Evolutionary conservation across 2,797 vertebrate genomes (phyloP).

Genomic region (Micrastur ruficollis): DNA sequence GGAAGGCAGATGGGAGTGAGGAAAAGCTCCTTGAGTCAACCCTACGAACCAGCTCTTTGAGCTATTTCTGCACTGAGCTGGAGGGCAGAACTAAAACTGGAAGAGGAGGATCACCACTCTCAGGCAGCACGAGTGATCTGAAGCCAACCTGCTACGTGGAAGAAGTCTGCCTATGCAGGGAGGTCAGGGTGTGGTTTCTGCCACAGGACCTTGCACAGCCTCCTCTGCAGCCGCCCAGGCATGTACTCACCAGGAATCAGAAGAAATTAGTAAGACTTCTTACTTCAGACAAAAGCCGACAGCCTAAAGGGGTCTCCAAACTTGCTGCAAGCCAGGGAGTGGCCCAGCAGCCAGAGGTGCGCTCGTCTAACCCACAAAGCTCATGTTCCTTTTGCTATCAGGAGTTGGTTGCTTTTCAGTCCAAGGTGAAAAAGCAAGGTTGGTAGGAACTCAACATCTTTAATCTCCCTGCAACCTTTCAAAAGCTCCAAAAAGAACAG

Average conservation of each 20-base stretch:
- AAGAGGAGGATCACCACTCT: neutral
- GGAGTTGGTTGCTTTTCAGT: neutral
- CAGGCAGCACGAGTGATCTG: fast-evolving
- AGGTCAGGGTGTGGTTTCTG: neutral
- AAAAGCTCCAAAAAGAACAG: neutral
- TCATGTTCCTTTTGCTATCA: neutral
- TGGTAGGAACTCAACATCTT: neutral
- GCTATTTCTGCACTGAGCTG: neutral
- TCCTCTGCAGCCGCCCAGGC: neutral
- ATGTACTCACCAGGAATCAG: neutral
- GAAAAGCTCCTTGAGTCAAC: neutral
- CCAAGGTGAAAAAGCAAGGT: neutral
- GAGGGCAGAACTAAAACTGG: neutral
- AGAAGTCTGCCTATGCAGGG: neutral
- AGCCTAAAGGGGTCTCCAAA: neutral
- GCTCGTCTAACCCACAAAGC: neutral
- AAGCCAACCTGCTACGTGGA: neutral
- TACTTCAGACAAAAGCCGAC: neutral
- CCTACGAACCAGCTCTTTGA: neutral
- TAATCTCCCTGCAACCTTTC: neutral
- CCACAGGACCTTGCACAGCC: neutral
- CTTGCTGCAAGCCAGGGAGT: neutral
- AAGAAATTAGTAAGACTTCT: neutral
- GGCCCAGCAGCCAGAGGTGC: neutral
- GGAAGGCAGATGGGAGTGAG: neutral